Evolutionary conservation across 2,113 vertebrate genomes (phyloP).

Genomic region (Odocoileus virginianus): DNA sequence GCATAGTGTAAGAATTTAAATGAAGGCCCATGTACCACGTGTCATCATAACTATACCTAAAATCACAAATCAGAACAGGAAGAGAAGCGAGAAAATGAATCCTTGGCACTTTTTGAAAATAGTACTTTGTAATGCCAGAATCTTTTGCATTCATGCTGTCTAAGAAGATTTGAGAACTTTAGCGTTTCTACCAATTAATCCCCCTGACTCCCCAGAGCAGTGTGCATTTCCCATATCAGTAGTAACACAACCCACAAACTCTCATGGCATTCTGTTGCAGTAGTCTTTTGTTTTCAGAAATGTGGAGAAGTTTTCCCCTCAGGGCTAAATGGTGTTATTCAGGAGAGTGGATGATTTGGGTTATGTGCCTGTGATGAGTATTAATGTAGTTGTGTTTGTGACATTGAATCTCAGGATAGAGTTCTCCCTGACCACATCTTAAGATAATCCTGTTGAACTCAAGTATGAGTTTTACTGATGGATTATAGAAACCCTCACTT

Average conservation of each 20-base stretch:
- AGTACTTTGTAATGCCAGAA: background rate
- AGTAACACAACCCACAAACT: background rate
- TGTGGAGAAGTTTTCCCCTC: background rate
- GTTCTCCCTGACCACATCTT: background rate
- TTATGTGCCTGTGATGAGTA: background rate
- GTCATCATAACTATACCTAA: background rate
- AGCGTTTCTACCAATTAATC: background rate
- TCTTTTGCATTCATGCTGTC: background rate
- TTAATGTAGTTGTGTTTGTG: background rate
- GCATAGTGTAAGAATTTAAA: background rate
- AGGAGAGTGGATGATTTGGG: background rate
- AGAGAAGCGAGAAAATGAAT: background rate
- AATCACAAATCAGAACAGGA: background rate
- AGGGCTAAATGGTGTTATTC: background rate
- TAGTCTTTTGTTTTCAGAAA: background rate
- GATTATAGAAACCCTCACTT: conserved; percentile 15
- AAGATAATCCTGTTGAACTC: background rate
- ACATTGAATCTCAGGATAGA: background rate
- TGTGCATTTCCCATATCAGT: background rate
- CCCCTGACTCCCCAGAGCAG: background rate
- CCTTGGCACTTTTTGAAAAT: background rate
- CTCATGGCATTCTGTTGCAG: background rate
- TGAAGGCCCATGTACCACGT: background rate
- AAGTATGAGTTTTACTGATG: background rate
- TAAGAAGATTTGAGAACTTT: background rate